Evolutionary conservation across 92 coral and sea anemone species (phyloP).

Genomic region (Phenganax subtilis): DNA sequence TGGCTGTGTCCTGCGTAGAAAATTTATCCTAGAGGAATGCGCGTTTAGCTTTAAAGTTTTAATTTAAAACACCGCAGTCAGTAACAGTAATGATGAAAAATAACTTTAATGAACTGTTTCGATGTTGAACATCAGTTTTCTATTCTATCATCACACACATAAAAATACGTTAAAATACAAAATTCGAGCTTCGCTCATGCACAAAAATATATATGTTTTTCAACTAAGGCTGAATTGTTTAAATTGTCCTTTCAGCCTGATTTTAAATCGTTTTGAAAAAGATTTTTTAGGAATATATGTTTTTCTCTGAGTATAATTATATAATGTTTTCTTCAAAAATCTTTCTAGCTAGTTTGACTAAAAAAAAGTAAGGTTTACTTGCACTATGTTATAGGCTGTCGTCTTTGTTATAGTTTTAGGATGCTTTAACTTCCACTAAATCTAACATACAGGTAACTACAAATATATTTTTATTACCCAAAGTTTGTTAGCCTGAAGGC

Average conservation of each 20-base stretch:
- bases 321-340: conserved; percentile 3
- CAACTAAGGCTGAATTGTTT: conserved; percentile 20
- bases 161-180: conserved; percentile 35
- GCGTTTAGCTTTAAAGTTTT: no score
- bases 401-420: background rate
- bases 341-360: conserved; percentile 14
- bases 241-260: conserved; percentile 29
- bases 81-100: background rate
- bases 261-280: conserved; percentile 19
- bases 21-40: no score
- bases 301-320: background rate
- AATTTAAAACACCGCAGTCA: background rate
- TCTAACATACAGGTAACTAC: background rate
- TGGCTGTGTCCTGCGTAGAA: no score
- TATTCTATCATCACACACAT: conserved; percentile 7
- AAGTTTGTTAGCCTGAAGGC: no score
- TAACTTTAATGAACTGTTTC: conserved; percentile 8
- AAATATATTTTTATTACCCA: no score
- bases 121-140: conserved; percentile 12
- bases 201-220: conserved; percentile 27
- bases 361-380: background rate
- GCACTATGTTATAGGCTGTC: background rate
- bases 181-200: conserved; percentile 35
- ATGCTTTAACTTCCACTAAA: background rate
- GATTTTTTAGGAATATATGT: conserved; percentile 13